These are phyloP conservation scores for Danio choprae DNA, from an alignment of 2,797 vertebrate genomes.

Conservation along the genomic window DNA sequence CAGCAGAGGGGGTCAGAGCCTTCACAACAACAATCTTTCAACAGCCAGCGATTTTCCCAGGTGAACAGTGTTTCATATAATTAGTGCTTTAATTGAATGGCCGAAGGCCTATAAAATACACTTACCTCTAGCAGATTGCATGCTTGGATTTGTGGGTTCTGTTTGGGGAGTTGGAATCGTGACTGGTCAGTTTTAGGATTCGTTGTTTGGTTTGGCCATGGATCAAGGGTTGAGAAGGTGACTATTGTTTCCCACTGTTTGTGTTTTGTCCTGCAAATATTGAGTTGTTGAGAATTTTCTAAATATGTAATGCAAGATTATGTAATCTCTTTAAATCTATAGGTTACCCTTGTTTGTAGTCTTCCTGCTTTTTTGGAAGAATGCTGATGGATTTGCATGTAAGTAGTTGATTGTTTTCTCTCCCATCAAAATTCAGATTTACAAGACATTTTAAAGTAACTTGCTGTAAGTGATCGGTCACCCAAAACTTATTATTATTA, in stretches of 20 bases:
- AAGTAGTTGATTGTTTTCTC: no score
- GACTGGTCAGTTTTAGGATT: not conserved
- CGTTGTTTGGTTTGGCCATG: not conserved
- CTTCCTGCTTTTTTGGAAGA: not conserved
- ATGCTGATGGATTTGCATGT: no score
- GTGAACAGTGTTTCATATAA: not conserved
- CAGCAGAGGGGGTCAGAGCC: not conserved
- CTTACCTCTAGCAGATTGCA: no score
- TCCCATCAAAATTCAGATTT: no score
- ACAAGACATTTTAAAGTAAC: no score
- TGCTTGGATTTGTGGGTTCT: fast-evolving
- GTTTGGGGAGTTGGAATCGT: not conserved
- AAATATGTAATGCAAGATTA: no score
- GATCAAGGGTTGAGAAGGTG: not conserved
- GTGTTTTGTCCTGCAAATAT: no score
- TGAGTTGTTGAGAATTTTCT: no score
- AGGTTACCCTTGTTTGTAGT: not conserved
- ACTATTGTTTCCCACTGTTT: no score
- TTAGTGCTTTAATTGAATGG: not conserved
- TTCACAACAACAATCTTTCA: not conserved
- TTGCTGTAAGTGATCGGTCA: no score
- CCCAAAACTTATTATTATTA: no score
- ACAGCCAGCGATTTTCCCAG: not conserved
- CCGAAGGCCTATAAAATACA: not conserved
- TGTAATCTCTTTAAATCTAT: not conserved